phyloP scores from a whole-genome alignment of 2,113 vertebrate genomes.

The Zosterops borbonicus region DNA sequence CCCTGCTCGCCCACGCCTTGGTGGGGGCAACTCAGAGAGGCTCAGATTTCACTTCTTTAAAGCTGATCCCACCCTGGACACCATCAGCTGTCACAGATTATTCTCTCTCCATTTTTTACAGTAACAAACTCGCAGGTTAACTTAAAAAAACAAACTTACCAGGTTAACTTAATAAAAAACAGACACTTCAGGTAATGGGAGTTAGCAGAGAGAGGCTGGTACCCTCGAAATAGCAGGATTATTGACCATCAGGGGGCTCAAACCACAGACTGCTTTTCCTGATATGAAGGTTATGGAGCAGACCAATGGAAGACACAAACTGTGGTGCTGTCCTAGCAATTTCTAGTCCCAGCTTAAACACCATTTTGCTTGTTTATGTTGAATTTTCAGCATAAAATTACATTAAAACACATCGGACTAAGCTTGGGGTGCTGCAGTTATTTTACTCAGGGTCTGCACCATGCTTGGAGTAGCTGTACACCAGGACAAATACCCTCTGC shows the following conservation, averaged over 20 bases:
- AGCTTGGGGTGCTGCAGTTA: background rate
- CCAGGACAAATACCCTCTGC: background rate
- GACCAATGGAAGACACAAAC: background rate
- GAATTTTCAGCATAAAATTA: background rate
- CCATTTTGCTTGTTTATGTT: background rate
- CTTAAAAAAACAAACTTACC: too few relatives aligned
- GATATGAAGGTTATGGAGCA: background rate
- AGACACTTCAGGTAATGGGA: background rate
- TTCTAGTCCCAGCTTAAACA: background rate
- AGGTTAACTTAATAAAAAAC: background rate
- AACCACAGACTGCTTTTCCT: background rate
- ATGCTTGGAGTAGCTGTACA: background rate
- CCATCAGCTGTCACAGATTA: background rate
- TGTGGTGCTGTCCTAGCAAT: background rate
- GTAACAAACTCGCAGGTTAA: background rate
- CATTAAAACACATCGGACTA: background rate
- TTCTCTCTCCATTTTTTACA: background rate
- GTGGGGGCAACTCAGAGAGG: background rate
- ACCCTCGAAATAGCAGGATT: background rate
- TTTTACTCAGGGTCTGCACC: background rate
- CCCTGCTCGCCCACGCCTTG: accelerated
- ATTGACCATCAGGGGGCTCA: background rate
- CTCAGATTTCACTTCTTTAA: background rate
- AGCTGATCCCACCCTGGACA: background rate
- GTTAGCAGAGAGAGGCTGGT: background rate